These are phyloP conservation scores for Troides helena DNA, from an alignment of 2,888 invertebrate species.

Conservation along the genomic window DNA sequence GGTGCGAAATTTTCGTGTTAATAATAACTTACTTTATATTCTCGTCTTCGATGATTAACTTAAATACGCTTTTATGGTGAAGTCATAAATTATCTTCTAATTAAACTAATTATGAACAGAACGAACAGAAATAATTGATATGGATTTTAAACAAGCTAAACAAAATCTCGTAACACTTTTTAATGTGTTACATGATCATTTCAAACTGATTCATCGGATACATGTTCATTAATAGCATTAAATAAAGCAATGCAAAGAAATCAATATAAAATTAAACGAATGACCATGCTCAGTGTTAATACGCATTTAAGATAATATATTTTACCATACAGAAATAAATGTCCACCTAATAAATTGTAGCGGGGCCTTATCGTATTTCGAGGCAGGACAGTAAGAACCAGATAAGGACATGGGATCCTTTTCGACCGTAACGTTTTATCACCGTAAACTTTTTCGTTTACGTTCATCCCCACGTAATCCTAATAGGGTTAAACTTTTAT, in stretches of 20 bases:
- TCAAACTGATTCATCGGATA: neutral
- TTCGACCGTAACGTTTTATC: conserved; percentile 44
- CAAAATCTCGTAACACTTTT: too few species aligned
- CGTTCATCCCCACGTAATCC: conserved; percentile 44
- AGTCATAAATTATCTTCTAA: neutral
- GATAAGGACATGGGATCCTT: conserved; percentile 63
- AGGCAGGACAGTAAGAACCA: conserved; percentile 69
- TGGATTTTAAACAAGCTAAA: too few species aligned
- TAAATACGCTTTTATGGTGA: neutral
- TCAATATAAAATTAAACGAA: conserved; percentile 64
- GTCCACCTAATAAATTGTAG: conserved; percentile 75
- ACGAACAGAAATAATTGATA: neutral
- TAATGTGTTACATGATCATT: neutral
- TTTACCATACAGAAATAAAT: conserved; percentile 74
- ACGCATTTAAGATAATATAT: conserved; percentile 79
- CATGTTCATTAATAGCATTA: neutral
- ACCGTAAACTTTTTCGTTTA: conserved; percentile 49
- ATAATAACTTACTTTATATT: neutral
- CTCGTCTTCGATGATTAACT: neutral
- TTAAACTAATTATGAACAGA: neutral
- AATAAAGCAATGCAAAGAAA: conserved; percentile 39
- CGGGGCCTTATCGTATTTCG: conserved; percentile 68
- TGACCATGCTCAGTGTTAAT: conserved; percentile 74
- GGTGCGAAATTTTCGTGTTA: conserved; percentile 11
- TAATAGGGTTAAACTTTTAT: conserved; percentile 35